A percentile compares a stretch with the other conserved stretches of the same genome.
Evolutionary conservation across 35 echinoderm and acorn worm species (phyloP).

Genomic region (Chiridota heheva): DNA sequence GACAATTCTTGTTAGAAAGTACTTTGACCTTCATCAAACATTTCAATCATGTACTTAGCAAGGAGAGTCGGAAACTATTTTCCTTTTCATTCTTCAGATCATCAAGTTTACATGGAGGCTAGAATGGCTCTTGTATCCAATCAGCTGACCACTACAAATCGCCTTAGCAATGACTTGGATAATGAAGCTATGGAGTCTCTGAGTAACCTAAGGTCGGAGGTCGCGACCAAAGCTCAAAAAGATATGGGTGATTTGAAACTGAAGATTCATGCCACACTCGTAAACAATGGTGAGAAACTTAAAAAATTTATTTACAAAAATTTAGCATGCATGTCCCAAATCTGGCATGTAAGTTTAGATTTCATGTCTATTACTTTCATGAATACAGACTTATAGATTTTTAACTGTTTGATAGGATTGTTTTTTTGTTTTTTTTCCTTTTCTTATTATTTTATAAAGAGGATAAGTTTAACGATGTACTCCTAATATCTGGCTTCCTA

Average conservation of each 20-base stretch:
- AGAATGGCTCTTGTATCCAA: constrained; percentile 43
- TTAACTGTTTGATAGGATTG: neutral
- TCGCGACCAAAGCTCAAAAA: constrained; percentile 54
- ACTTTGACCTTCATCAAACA: neutral
- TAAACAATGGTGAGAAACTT: constrained; percentile 67
- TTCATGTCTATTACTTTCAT: neutral
- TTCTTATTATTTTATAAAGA: neutral
- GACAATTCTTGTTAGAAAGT: neutral
- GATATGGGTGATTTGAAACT: constrained; percentile 51
- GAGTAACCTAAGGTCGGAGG: constrained; percentile 47
- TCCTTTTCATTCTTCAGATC: constrained; percentile 48
- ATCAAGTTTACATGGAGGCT: constrained; percentile 63
- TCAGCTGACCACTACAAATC: constrained; percentile 43
- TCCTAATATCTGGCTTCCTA: too few species aligned
- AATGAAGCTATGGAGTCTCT: constrained; percentile 70
- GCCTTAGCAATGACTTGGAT: constrained; percentile 62
- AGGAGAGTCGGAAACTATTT: neutral
- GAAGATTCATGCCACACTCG: constrained; percentile 44
- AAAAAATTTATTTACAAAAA: too few species aligned
- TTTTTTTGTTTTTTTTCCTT: neutral
- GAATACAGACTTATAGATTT: neutral
- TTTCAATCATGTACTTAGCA: neutral
- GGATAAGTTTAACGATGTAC: too few species aligned
- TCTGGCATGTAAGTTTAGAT: too few species aligned
- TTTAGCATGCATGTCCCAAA: too few species aligned